Evolutionary conservation across 2,113 vertebrate genomes (phyloP).

Genomic region (Lycocorax pyrrhopterus): DNA sequence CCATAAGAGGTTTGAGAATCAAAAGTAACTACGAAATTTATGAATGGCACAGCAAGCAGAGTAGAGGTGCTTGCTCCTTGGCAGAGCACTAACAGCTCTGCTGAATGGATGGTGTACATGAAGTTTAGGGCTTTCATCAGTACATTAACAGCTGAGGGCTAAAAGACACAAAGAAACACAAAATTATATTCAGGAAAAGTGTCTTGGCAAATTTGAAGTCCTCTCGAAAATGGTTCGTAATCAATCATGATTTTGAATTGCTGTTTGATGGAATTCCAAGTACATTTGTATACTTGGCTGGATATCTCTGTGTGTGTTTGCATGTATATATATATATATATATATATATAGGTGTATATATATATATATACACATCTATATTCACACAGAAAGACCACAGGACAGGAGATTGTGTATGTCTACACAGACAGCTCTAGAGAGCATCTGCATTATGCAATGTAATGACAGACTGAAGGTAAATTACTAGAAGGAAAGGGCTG

Average conservation of each 20-base stretch:
- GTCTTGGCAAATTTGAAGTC: not conserved
- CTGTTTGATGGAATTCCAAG: not conserved
- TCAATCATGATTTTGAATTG: slow-evolving; percentile 3
- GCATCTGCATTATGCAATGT: not conserved
- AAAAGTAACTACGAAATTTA: not conserved
- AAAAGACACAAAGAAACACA: not conserved
- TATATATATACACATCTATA: accelerated
- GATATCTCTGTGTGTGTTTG: not conserved
- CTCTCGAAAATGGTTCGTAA: not conserved
- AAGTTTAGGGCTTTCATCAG: not conserved
- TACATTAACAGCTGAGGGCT: not conserved
- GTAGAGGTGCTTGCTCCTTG: not conserved
- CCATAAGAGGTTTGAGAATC: not conserved
- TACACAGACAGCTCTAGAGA: not conserved
- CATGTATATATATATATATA: accelerated
- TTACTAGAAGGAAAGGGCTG: not conserved
- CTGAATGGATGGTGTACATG: not conserved
- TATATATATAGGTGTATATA: accelerated
- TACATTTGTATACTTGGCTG: not conserved
- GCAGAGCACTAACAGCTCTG: not conserved
- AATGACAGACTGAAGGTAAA: not conserved
- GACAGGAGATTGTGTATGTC: not conserved
- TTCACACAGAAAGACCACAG: not conserved
- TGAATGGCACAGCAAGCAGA: not conserved
- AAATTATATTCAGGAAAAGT: not conserved